Conservation (phyloP, 2,888 invertebrate genomes). For the Meteorus colon region DNA sequence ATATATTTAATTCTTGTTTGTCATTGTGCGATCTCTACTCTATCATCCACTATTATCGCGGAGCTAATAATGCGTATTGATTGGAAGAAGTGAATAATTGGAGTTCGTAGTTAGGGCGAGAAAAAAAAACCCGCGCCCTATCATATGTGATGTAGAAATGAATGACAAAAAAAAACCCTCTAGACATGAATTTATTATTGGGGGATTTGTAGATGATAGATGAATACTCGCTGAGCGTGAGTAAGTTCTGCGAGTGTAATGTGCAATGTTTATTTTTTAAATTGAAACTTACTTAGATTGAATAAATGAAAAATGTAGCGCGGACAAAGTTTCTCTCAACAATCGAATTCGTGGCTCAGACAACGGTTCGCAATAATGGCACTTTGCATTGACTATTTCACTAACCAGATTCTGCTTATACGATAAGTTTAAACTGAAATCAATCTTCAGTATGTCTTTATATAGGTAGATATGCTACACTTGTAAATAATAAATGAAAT, state of each 20-base stretch:
- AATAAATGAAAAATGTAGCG: conserved; percentile 10
- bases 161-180: conserved; percentile 34
- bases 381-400: conserved; percentile 25
- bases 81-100: not conserved
- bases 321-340: conserved; percentile 14
- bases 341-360: not conserved
- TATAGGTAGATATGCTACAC: conserved; percentile 54
- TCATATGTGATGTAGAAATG: not conserved
- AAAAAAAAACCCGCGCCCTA: not conserved
- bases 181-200: conserved; percentile 45
- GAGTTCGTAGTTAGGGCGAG: not conserved
- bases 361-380: conserved; percentile 31
- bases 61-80: not conserved
- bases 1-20: not conserved
- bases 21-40: not conserved
- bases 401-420: conserved; percentile 26
- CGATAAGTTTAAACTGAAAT: conserved; percentile 18
- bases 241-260: not conserved
- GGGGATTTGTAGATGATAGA: not conserved
- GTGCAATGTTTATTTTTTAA: conserved; percentile 3
- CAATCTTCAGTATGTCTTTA: conserved; percentile 51
- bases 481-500: conserved; percentile 60
- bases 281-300: not conserved
- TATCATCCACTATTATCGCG: not conserved
- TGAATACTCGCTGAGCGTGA: conserved; percentile 1